Base-by-base conservation (phyloP, 2,888 invertebrate species). In the Dynastes hyllus region DNA sequence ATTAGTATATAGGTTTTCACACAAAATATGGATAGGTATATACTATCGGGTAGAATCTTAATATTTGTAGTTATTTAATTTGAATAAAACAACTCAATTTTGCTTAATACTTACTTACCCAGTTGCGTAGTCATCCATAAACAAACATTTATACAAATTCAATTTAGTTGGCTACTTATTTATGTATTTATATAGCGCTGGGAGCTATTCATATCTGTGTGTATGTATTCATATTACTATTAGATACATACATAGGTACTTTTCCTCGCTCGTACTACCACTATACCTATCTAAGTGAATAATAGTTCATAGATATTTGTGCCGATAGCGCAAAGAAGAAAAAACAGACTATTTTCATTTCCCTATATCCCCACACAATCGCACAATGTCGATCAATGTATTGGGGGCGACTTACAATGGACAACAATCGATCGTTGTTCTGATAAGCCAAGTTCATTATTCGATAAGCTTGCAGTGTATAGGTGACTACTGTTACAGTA, bases 371-470 rank as follows among this genome's bases (percentile, higher is more conserved):
- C 80, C 83, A 81, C 83, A 82, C 85, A 85, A 84, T 85, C 85
- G 83, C 81, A 86, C 87, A 88, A 87, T 85, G 84, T 86, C 84
- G 80, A 84, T 85, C 86, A 85, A 86, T 86, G 85, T 85, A 87
- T 86, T 85, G 86, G 87, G 61, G 86, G 86, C 85, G 86, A 85
- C 84, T 75, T 83, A 88, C 87, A 88, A 88, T 87, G 87, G 86
- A 85, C 86, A 86, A 87, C 86, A 87, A 88, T 88, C 86, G 87
- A 88, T 88, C 84, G 84, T 82, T 84, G 83, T 85, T 85, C 87
- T 85, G 87, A 88, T 88, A 88, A 87, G 87, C 86, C 83, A 86
- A 87, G 86, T 88, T 88, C 87, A 88, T 88, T 88, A 87, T 85
- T 84, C 85, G 87, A 87, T 87, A 88, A 87, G 86, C 85, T 86